Base-by-base conservation (phyloP, 2,888 invertebrate genomes). In the Aphidius colemani region DNA sequence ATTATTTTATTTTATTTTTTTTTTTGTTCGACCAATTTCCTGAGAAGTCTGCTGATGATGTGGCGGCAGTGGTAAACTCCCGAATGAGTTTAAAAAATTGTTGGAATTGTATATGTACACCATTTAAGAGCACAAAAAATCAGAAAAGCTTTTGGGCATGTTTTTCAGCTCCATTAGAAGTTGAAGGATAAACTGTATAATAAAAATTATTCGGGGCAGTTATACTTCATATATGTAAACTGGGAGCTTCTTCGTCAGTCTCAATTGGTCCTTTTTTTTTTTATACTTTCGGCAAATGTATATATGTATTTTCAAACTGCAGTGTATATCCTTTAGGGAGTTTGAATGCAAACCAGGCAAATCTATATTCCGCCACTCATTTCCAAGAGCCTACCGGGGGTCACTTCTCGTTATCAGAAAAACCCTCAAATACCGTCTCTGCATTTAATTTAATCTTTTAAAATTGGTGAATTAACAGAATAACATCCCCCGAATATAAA, bases 371-470 rank as follows among this genome's bases (percentile, higher is more conserved):
- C n/a, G 70, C 71, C 72, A 69, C 73, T 74, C 72, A 74, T 57
- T 80, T 79, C 78, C 79, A 78, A 75, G 77, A 77, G 67, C 46
- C n/a, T 59, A 67, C 60, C 70, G 71, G 76, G 77, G 79, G 79
- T 80, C 79, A 80, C 77, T 80, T 74, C 75, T 75, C 75, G 75
- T 79, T 80, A 79, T 81, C 81, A 80, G 81, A 81, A 81, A n/a
- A 81, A 76, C 81, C 81, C 80, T 75, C 76, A n/a, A n/a, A n/a
- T n/a, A n/a, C n/a, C n/a, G n/a, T n/a, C n/a, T n/a, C n/a, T n/a
- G n/a, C n/a, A n/a, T n/a, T n/a, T n/a, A n/a, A n/a, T n/a, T n/a
- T n/a, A n/a, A n/a, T n/a, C n/a, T n/a, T n/a, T n/a, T n/a, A n/a
- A n/a, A n/a, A n/a, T n/a, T n/a, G n/a, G n/a, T n/a, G n/a, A n/a